Evolutionary conservation across 2,888 invertebrate species (phyloP).

Genomic region (Amphipyra berbera): DNA sequence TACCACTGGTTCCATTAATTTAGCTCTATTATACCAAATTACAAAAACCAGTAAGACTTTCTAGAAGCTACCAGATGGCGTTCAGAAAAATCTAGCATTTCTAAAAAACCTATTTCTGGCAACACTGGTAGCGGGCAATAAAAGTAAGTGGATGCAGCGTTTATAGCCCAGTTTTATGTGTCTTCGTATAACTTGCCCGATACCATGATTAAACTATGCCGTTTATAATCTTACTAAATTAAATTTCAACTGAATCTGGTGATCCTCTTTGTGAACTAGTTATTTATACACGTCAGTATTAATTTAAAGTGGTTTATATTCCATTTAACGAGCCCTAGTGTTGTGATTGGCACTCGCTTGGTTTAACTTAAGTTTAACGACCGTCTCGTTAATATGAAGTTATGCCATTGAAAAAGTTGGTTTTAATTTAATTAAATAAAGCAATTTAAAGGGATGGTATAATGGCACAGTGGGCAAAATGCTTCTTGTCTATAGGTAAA

Average conservation of each 20-base stretch:
- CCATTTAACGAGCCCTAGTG: conserved; percentile 64
- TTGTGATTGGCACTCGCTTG: conserved; percentile 71
- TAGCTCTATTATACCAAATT: not conserved
- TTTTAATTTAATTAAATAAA: conserved; percentile 27
- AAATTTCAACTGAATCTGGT: conserved; percentile 72
- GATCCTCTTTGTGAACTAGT: conserved; percentile 63
- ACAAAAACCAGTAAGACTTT: not conserved
- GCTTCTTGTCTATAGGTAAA: conserved; percentile 1
- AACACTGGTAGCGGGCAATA: conserved; percentile 69
- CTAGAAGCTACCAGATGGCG: conserved; percentile 2
- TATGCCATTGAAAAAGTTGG: conserved; percentile 32
- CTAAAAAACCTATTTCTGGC: conserved; percentile 50
- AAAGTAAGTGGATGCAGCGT: conserved; percentile 82
- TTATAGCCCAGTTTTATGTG: conserved; percentile 78
- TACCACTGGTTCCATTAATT: no score
- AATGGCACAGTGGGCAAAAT: conserved; percentile 6
- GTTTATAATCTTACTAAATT: conserved; percentile 75
- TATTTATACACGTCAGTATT: conserved; percentile 68
- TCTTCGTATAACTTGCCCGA: conserved; percentile 75
- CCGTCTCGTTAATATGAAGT: conserved; percentile 41
- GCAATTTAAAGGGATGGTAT: conserved; percentile 8
- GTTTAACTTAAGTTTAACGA: conserved; percentile 58
- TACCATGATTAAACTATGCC: conserved; percentile 77
- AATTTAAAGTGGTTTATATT: conserved; percentile 74
- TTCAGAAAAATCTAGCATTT: conserved; percentile 32